Evolutionary conservation across 2,888 invertebrate genomes (phyloP), one percentile per base, ranked within the genome.

Genomic region (Lottia scabra): DNA sequence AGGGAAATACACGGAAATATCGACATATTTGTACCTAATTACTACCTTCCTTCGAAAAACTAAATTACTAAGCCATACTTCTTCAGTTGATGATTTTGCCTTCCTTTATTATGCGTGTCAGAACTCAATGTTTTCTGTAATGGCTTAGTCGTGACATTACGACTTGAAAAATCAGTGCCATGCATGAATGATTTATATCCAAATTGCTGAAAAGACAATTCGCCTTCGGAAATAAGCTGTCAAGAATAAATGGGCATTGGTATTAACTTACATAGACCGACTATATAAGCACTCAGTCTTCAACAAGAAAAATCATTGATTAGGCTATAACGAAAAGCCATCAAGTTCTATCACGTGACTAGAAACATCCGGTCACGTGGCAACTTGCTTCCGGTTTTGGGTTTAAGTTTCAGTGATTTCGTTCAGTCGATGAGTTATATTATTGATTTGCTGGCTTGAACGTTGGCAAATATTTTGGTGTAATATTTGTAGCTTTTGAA

Each of bases 401-500:
- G 75, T 68, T 66, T 75, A 70, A 65, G 70, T 75, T 73, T 70
- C 75, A 75, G 72, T 65, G 70, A 72, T 75, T 71, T 68, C 70
- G 63, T 68, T 68, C 67, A 67, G 67, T 44, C 27, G 56, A 67
- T 48, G 69, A 69, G 71, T 70, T 70, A 70, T 62, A 45, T 67
- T 70, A 66, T 67, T 72, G 75, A 75, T 75, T 75, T 70, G 72
- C 56, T 63, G 70, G 75, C 72, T 68, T 70, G 65, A 46, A 45
- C 63, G 70, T 68, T 75, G 75, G 72, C 75, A 75, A 75, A 75
- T 75, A 75, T 75, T 75, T 75, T 73, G 75, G 72, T 72, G 75
- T 75, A 70, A 63, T 72, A 56, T 65, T 62, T 48, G 70, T 64
- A 23, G 70, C 65, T 44, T 46, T 70, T 30, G 26, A 43, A n/a